These are phyloP conservation scores for Scaptomyza polygonia DNA, from an alignment of 2,888 invertebrate species.

Conservation along the genomic window DNA sequence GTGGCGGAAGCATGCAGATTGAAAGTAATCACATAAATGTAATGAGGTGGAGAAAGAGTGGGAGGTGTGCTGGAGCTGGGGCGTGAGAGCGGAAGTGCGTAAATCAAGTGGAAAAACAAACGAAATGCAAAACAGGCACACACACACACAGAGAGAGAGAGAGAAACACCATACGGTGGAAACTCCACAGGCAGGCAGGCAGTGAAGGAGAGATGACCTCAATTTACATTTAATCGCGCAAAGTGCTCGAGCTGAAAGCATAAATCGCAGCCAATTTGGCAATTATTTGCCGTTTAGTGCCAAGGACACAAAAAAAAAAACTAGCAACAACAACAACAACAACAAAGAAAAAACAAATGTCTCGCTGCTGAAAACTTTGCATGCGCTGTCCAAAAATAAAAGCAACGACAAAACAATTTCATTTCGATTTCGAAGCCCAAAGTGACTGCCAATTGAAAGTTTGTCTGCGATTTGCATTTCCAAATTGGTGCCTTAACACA, in stretches of 20 bases:
- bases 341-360: neutral
- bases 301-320: conserved; percentile 38
- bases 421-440: conserved; percentile 45
- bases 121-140: conserved; percentile 5
- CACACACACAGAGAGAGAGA: neutral
- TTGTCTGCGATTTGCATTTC: conserved; percentile 72
- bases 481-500: conserved; percentile 50
- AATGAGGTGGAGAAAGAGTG: conserved; percentile 10
- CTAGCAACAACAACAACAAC: conserved; percentile 3
- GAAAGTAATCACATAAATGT: conserved; percentile 71
- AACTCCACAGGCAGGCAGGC: conserved; percentile 23
- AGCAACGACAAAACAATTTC: conserved; percentile 51
- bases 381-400: conserved; percentile 36
- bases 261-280: conserved; percentile 65
- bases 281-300: conserved; percentile 53
- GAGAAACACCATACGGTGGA: conserved; percentile 1
- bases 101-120: conserved; percentile 56
- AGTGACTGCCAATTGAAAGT: conserved; percentile 70
- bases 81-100: conserved; percentile 63
- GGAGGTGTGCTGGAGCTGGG: neutral
- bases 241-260: conserved; percentile 38
- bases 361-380: conserved; percentile 6
- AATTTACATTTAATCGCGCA: conserved; percentile 58
- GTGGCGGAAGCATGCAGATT: conserved; percentile 63
- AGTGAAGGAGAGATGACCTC: conserved; percentile 61